phyloP scores from a whole-genome alignment of 2,113 vertebrate species.

The Hippocampus guttulatus region DNA sequence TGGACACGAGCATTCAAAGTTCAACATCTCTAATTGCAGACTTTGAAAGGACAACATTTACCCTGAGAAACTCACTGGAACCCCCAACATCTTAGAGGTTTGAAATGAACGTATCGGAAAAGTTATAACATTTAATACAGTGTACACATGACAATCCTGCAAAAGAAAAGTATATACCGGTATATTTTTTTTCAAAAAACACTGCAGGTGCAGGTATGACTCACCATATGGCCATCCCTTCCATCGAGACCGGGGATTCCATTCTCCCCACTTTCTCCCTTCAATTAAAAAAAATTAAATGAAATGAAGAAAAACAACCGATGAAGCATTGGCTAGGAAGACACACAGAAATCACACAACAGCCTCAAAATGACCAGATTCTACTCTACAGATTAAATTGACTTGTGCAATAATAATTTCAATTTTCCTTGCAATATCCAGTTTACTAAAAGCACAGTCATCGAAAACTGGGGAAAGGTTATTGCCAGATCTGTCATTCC shows the following conservation, averaged over 20 bases:
- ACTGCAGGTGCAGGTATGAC: constrained; percentile 37
- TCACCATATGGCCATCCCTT: constrained; percentile 70
- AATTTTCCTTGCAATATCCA: constrained; percentile 2
- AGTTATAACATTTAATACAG: not conserved
- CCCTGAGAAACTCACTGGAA: too few species aligned
- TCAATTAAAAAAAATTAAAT: not conserved
- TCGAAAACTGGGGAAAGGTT: not conserved
- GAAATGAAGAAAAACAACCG: not conserved
- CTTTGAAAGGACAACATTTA: too few species aligned
- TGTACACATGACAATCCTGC: not conserved
- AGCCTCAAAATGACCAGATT: not conserved
- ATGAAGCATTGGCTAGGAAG: not conserved
- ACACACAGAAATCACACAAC: constrained; percentile 2
- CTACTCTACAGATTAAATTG: not conserved
- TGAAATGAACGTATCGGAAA: too few species aligned
- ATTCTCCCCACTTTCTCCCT: constrained; percentile 68
- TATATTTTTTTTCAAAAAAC: not conserved
- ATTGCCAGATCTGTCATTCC: constrained; percentile 26
- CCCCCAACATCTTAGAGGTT: too few species aligned
- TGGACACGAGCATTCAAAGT: too few species aligned
- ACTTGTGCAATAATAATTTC: not conserved
- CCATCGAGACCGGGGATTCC: constrained; percentile 73
- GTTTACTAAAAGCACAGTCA: constrained; percentile 7
- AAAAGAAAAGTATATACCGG: too few species aligned
- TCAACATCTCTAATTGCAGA: too few species aligned